Evolutionary conservation across 1,140 invertebrate genomes (phyloP).

Genomic region (Andricus grossulariae): DNA sequence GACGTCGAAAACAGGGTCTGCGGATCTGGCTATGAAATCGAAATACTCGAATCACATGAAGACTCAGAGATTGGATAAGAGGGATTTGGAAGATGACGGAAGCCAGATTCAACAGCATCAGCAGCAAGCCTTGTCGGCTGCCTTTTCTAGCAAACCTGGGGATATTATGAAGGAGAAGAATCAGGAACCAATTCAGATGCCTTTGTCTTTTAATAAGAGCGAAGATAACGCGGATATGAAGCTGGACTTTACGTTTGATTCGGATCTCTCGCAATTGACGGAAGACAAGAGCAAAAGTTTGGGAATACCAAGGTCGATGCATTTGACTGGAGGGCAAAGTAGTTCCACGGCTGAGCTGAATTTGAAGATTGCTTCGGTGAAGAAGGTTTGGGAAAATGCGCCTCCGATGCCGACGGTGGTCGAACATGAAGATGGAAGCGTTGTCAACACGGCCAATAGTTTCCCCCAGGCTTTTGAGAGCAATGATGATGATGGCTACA

Average conservation of each 20-base stretch:
- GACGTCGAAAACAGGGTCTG: slow-evolving; percentile 69
- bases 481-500: slow-evolving; percentile 77
- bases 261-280: slow-evolving; percentile 85
- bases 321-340: slow-evolving; percentile 77
- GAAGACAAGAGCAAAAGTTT: slow-evolving; percentile 84
- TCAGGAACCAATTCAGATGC: slow-evolving; percentile 79
- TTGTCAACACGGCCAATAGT: slow-evolving; percentile 74
- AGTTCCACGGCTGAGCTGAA: slow-evolving; percentile 91
- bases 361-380: slow-evolving; percentile 95
- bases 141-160: slow-evolving; percentile 80
- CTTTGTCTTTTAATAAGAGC: slow-evolving; percentile 79
- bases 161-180: slow-evolving; percentile 77
- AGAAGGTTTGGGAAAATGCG: slow-evolving; percentile 91
- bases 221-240: slow-evolving; percentile 93
- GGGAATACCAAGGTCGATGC: slow-evolving; percentile 81
- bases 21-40: slow-evolving; percentile 72
- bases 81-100: slow-evolving; percentile 68
- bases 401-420: slow-evolving; percentile 81
- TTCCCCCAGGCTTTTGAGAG: slow-evolving; percentile 77
- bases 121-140: slow-evolving; percentile 74
- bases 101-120: slow-evolving; percentile 62
- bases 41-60: slow-evolving; percentile 76
- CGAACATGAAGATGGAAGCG: slow-evolving; percentile 79
- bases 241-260: slow-evolving; percentile 91
- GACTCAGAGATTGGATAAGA: slow-evolving; percentile 69